Evolutionary conservation across 1,140 invertebrate genomes (phyloP).

Genomic region (Bombus cullumanus): DNA sequence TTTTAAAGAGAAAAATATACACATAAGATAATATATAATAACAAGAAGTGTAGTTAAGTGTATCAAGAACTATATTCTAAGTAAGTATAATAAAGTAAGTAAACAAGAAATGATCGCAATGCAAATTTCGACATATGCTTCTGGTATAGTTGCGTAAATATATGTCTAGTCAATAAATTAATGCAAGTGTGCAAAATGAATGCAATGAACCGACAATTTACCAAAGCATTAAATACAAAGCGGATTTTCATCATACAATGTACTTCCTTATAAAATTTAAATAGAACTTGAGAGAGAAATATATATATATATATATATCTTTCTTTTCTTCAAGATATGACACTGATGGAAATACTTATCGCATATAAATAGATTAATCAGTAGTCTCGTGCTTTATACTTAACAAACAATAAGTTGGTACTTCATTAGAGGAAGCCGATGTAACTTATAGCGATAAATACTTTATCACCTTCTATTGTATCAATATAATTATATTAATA

Average conservation of each 20-base stretch:
- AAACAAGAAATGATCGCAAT: not conserved
- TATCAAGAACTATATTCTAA: not conserved
- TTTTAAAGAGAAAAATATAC: too few species aligned
- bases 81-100: not conserved
- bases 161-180: conserved; percentile 52
- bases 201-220: conserved; percentile 18
- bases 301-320: not conserved
- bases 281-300: conserved; percentile 9
- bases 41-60: not conserved
- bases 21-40: too few species aligned
- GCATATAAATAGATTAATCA: not conserved
- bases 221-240: conserved; percentile 44
- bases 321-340: conserved; percentile 11
- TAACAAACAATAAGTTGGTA: conserved; percentile 28
- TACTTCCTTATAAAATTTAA: conserved; percentile 13
- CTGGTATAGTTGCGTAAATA: conserved; percentile 22
- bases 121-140: conserved; percentile 6
- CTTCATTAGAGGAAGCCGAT: not conserved
- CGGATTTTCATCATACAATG: conserved; percentile 29
- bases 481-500: conserved; percentile 36
- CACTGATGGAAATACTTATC: not conserved
- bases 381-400: conserved; percentile 9
- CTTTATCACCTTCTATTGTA: conserved; percentile 13
- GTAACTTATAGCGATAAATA: conserved; percentile 12
- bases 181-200: conserved; percentile 16